Evolutionary conservation across 2,888 invertebrate species (phyloP), one percentile per base, ranked within the genome.

Genomic region (Plagodis dolabraria): DNA sequence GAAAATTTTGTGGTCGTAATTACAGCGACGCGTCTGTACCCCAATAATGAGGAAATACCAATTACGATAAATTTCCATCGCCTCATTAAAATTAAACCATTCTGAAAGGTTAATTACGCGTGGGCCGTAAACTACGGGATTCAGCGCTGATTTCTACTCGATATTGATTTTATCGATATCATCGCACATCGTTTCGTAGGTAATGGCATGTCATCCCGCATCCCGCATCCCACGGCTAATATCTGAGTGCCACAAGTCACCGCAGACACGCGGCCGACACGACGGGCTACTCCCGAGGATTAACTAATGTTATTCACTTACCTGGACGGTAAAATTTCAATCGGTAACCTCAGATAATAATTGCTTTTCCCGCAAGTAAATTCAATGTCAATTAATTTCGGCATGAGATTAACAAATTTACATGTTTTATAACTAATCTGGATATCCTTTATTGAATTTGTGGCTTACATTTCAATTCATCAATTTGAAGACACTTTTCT

Each of bases 31-130:
- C 40, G 7, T 7, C 5, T 10, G 40, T 40, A 33, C 52, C 40
- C 33, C 35, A 9, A 53, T 54, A 59, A 59, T 49, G 54, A 50
- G 54, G 12, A 43, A 58, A 53, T 8, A 36, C 47, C 54, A 54
- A 54, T 54, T 54, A 54, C 50, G 50, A 59, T 59, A 59, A 42
- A 59, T 59, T 47, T 45, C 34, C 38, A 12, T 5, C 53, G 38
- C 12, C 46, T 54, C 53, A 54, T 54, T 59, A 59, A 50, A 50
- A 59, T 47, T 6, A 54, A 43, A 10, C 42, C 46, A 46, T 46
- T 44, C 33, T 38, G 58, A 55, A 42, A 51, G 40, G 47, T 52
- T 60, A 12, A 51, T 52, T 48, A 48, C 42, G 11, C 22, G 7
- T 10, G 38, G 33, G 10, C 10, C 22, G 36, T 10, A n/a, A 11